Evolutionary conservation across 1,140 invertebrate genomes (phyloP), one percentile per base, ranked within the genome.

Genomic region (Littorina saxatilis): DNA sequence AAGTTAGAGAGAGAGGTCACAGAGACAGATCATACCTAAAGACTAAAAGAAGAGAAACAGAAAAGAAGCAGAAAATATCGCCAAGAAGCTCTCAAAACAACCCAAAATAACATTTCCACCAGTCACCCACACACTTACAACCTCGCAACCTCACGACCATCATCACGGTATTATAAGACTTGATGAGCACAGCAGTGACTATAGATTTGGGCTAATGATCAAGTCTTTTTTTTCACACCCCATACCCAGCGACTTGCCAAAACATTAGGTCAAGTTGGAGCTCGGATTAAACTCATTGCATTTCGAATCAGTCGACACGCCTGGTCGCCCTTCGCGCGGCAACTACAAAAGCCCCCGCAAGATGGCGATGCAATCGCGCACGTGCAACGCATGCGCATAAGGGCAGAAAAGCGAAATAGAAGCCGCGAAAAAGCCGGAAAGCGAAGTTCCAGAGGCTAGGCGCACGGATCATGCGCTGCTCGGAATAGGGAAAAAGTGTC

Each of bases 271-370:
- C 70, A 43, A 43, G 37, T 73, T 43, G n/a, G 40, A 37, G 23
- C 70, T 43, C 37, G 70, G 70, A 73, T 73, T 73, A 73, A 73
- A 73, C 37, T 73, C 70, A 73, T 73, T 73, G 70, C 70, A 43
- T 73, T 73, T 73, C 70, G 70, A 73, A 73, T 73, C 70, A 73
- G 39, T 39, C 29, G 70, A 40, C 23, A 40, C 70, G 70, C 70
- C 43, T 43, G 17, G 39, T 32, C 37, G 37, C 35, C 37, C 40
- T 3, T 20, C 37, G 20, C 29, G 29, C 29, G 39, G 35, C n/a
- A 23, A 40, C 37, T 73, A 73, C 70, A 73, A 73, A 73, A 73
- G 70, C 70, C 35, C 5, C 37, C 13, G 70, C 7, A 73, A 73
- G 35, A 73, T 43, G 70, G 40, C 11, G 70, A 73, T 73, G 37